Conservation (phyloP, 2,888 invertebrate genomes). For the Xylocampa areola region DNA sequence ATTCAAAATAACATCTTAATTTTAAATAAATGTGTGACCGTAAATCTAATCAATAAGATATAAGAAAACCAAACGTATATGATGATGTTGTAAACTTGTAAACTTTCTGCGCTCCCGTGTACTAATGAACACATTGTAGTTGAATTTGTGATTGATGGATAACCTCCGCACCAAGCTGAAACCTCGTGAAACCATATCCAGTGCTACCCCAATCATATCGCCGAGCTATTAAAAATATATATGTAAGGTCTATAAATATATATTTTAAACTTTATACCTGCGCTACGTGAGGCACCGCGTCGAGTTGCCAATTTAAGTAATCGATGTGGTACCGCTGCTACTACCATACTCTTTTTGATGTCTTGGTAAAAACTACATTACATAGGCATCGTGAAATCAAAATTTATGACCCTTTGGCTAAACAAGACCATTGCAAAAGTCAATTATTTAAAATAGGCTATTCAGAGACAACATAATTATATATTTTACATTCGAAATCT, state of each 20-base stretch:
- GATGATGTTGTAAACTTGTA: slow-evolving; percentile 56
- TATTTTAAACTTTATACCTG: slow-evolving; percentile 45
- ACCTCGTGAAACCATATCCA: slow-evolving; percentile 68
- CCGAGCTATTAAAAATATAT: slow-evolving; percentile 70
- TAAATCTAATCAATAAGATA: slow-evolving; percentile 40
- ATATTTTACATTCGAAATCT: slow-evolving; percentile 67
- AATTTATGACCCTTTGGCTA: slow-evolving; percentile 62
- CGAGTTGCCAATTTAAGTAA: slow-evolving; percentile 40
- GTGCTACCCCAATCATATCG: slow-evolving; percentile 71
- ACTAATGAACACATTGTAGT: slow-evolving; percentile 50
- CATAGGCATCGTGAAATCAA: slow-evolving; percentile 41
- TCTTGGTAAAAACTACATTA: slow-evolving; percentile 43
- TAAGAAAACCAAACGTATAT: slow-evolving; percentile 45
- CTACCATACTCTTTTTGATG: slow-evolving; percentile 40
- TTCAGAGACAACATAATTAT: slow-evolving; percentile 66
- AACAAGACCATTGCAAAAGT: slow-evolving; percentile 79
- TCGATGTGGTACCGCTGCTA: slow-evolving; percentile 39
- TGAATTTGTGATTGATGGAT: slow-evolving; percentile 56
- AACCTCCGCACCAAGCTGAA: slow-evolving; percentile 45
- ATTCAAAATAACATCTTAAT: slow-evolving; percentile 47
- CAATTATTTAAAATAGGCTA: slow-evolving; percentile 83
- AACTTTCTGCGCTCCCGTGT: slow-evolving; percentile 45
- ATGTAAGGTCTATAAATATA: slow-evolving; percentile 47
- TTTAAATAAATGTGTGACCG: slow-evolving; percentile 52
- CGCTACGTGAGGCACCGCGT: slow-evolving; percentile 16